Conservation (phyloP, 1,140 invertebrate species). For the Plectus sambesii region DNA sequence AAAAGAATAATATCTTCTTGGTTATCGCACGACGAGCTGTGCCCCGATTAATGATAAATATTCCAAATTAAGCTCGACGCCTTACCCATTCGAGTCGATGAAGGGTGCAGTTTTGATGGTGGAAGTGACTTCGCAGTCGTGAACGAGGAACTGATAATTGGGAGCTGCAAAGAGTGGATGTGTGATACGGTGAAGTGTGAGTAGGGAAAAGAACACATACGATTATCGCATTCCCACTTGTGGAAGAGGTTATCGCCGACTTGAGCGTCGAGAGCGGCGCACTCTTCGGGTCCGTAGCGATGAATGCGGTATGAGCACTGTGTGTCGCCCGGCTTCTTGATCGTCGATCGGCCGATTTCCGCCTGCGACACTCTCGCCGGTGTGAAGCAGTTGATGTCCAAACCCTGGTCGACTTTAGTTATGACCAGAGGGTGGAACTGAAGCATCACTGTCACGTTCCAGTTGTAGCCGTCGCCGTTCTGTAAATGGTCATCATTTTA, state of each 20-base stretch:
- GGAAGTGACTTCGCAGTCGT: slow-evolving; percentile 37
- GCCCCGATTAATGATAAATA: no score
- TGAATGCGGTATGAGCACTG: slow-evolving; percentile 34
- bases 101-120: slow-evolving; percentile 33
- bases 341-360: slow-evolving; percentile 26
- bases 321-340: slow-evolving; percentile 29
- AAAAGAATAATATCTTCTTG: no score
- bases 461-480: slow-evolving; percentile 37
- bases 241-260: slow-evolving; percentile 41
- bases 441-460: slow-evolving; percentile 42
- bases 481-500: slow-evolving; percentile 18
- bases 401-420: slow-evolving; percentile 35
- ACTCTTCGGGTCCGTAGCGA: slow-evolving; percentile 36
- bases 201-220: slow-evolving; percentile 24
- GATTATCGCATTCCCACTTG: slow-evolving; percentile 40
- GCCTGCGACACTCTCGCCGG: slow-evolving; percentile 23
- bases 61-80: no score
- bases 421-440: slow-evolving; percentile 44
- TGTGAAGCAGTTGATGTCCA: slow-evolving; percentile 30
- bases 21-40: no score
- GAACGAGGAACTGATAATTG: slow-evolving; percentile 40
- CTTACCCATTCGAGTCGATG: slow-evolving; percentile 37
- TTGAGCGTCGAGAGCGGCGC: slow-evolving; percentile 40
- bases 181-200: not conserved
- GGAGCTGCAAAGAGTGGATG: slow-evolving; percentile 30